A percentile compares a stretch with the other conserved stretches of the same genome.
Conservation (phyloP, 2,797 vertebrate species). For the Acipenser ruthenus region DNA sequence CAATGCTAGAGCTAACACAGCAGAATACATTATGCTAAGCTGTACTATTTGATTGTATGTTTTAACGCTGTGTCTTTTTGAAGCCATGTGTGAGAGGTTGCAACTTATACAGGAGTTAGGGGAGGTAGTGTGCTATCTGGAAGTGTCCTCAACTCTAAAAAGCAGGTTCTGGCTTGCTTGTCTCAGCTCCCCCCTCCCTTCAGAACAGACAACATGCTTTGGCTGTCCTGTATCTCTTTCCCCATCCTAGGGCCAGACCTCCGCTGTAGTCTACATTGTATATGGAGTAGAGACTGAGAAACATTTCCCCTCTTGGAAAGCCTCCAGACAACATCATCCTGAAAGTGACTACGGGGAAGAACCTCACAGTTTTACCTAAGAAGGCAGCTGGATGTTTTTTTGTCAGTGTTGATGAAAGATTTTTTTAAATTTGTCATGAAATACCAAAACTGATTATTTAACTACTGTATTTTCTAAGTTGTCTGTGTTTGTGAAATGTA, state of each 20-base stretch:
- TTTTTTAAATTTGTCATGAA: too few species aligned
- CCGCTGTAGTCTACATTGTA: background rate
- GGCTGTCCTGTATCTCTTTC: conserved; percentile 35
- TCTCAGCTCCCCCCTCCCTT: conserved; percentile 33
- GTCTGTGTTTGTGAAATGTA: background rate
- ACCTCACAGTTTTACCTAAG: conserved; percentile 25
- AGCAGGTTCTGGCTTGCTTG: conserved; percentile 22
- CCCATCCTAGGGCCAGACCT: conserved; percentile 34
- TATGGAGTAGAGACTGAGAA: background rate
- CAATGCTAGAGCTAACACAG: too few species aligned
- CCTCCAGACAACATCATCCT: conserved; percentile 28
- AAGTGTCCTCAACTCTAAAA: conserved; percentile 29
- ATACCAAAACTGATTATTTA: too few species aligned
- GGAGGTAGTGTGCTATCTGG: conserved; percentile 34
- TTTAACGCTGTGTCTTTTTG: conserved; percentile 1
- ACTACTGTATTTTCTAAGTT: background rate
- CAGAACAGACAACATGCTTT: conserved; percentile 47
- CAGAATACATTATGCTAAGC: too few species aligned
- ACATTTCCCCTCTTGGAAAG: conserved; percentile 26
- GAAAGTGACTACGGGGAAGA: conserved; percentile 29
- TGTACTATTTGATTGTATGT: background rate
- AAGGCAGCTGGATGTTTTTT: conserved; percentile 8
- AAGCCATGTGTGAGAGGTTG: conserved; percentile 30
- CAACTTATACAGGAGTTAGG: conserved; percentile 32
- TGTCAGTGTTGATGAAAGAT: too few species aligned